A percentile compares a stretch with the other conserved stretches of the same genome.
phyloP scores from a whole-genome alignment of 2,888 invertebrate genomes.

The Lathronympha strigana region DNA sequence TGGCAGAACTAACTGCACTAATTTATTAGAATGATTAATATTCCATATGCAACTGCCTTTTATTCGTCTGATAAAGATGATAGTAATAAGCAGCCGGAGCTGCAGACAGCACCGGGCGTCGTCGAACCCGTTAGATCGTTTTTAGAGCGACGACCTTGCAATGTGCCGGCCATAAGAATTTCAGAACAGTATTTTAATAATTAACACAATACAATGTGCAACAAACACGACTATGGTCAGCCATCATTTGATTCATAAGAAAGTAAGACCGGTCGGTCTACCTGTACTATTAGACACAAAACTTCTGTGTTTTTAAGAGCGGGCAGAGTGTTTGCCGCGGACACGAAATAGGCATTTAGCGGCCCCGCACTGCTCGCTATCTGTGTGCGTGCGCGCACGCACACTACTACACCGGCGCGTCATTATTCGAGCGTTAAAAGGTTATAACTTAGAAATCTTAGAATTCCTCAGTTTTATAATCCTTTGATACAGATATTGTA shows the following conservation, averaged over 20 bases:
- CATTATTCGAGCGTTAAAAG: no score
- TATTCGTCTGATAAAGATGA: constrained; percentile 37
- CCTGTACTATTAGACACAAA: no score
- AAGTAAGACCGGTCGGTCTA: no score
- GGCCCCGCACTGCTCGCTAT: no score
- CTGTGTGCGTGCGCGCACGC: no score
- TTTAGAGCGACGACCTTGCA: constrained; percentile 78
- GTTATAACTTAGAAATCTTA: no score
- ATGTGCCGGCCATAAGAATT: constrained; percentile 49
- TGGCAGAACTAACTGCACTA: not conserved
- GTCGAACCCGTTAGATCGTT: constrained; percentile 77
- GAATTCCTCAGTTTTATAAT: no score
- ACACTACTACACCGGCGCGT: no score
- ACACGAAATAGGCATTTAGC: no score
- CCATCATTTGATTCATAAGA: not conserved
- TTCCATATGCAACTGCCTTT: constrained; percentile 18
- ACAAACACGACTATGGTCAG: not conserved
- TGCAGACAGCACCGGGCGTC: constrained; percentile 64
- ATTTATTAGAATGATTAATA: not conserved
- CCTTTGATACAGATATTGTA: no score
- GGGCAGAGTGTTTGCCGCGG: no score
- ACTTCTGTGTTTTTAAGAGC: no score
- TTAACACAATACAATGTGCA: not conserved
- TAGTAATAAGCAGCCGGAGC: constrained; percentile 50
- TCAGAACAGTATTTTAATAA: constrained; percentile 21